Evolutionary conservation across 2,113 vertebrate genomes (phyloP), one percentile per base, ranked within the genome.

Genomic region (Mustelus asterias): DNA sequence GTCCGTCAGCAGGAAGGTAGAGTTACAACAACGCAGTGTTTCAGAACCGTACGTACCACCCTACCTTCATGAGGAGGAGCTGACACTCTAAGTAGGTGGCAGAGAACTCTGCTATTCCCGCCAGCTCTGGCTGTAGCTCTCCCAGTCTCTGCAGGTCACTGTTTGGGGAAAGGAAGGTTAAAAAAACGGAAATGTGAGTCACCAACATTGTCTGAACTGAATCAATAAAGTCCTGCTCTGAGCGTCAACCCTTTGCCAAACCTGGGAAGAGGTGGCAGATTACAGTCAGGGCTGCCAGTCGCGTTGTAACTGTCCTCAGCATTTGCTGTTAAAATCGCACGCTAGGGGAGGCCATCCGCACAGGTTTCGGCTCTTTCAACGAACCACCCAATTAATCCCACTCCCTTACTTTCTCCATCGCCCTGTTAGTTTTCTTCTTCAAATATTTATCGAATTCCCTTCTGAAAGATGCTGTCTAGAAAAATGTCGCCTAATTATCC

Each of bases 31-130:
- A 33, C 37, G 14, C n/a, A 41, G 16, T 22, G 13, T 37, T 80
- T 80, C 37, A 90, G 69, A 48, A 65, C 0, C 3, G 7, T 48
- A 63, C 63, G 4, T 44, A 96, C 96, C 58, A 67, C 54, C 96
- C 88, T 94, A 99, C 99, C 98, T 99, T 99, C 97, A 98, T 98
- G 41, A 99, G 98, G 96, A 99, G 98, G 92, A 99, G 98, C 76
- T 99, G 99, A 97, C 99, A 99, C 96, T 96, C 98, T 95, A 99
- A 98, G 96, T 99, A 99, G 0, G 99, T 98, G 0, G 99, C 99
- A 9, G 98, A 99, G 97, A 99, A 99, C 96, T 99, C 99, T 0
- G 99, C 99, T 54, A 98, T 98, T 95, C 99, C 99, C 0, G 98
- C 98, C 80, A 99, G 96, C 95, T 99, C 99, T 0, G 98, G 99